phyloP scores from a whole-genome alignment of 2,797 vertebrate genomes.

The Anguilla marmorata region DNA sequence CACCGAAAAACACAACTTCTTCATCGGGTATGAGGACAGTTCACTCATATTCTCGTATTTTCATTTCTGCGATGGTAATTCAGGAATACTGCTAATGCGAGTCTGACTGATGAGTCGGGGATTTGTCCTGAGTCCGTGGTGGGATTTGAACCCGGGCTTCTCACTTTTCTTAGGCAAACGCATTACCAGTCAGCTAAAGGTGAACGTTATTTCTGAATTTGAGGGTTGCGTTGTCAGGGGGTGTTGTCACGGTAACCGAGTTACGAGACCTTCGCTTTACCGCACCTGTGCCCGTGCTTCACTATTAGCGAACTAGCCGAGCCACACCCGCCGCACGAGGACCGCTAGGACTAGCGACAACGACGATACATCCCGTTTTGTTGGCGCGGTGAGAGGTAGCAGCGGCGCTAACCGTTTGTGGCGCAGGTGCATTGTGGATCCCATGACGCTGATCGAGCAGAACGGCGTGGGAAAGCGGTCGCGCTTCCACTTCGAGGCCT shows the following conservation, averaged over 20 bases:
- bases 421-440: conserved; percentile 59
- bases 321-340: too few relatives aligned
- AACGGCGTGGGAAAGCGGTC: conserved; percentile 65
- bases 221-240: too few relatives aligned
- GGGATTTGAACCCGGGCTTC: too few relatives aligned
- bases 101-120: too few relatives aligned
- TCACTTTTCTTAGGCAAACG: too few relatives aligned
- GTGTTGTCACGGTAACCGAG: too few relatives aligned
- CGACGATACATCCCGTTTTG: neutral
- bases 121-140: too few relatives aligned
- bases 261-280: too few relatives aligned
- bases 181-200: too few relatives aligned
- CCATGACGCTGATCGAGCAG: conserved; percentile 48
- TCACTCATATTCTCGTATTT: neutral
- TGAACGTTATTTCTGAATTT: too few relatives aligned
- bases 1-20: conserved; percentile 64
- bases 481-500: conserved; percentile 73
- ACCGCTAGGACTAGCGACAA: neutral
- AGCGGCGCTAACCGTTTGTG: neutral
- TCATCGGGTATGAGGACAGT: conserved; percentile 64
- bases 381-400: neutral
- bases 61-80: neutral
- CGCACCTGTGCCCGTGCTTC: too few relatives aligned
- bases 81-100: neutral
- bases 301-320: too few relatives aligned